Evolutionary conservation across 1,140 invertebrate genomes (phyloP), one percentile per base, ranked within the genome.

Genomic region (Formica exsecta): DNA sequence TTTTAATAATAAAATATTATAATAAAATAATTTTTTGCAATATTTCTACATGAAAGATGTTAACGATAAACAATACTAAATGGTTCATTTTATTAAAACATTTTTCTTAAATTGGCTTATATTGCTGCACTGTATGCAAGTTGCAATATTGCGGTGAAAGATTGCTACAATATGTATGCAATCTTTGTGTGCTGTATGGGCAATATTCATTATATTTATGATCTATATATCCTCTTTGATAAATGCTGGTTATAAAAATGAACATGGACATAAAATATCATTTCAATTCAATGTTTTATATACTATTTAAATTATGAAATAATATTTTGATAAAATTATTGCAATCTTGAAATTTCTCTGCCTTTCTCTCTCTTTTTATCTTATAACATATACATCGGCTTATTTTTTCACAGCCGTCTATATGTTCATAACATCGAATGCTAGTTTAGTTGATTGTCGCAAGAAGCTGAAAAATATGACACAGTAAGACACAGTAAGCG

Each of bases 391-490:
- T 7, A 25, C 3, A 19, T 44, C 25, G 7, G n/a, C 25, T 79
- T 66, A 1, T 68, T 70, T 19, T 32, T 9, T 57, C 2, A 0
- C n/a, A 13, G 25, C 3, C 11, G 19, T 36, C 11, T 44, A 51
- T 19, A 19, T n/a, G 13, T 7, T 4, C 5, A 36, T 25, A 41
- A 29, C 8, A 41, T 3, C 57, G 16, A n/a, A 64, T 29, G n/a
- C 6, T 25, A n/a, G 19, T 38, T 36, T 36, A 36, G 2, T 38
- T 65, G 32, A 65, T 9, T 13, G 9, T 25, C n/a, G 32, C 16
- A 62, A 62, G 13, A 73, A 61, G 38, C 19, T 44, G 25, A 81
- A 73, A 57, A 73, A 74, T 73, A 36, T 73, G 13, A 74, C 25
- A 48, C 22, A 2, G 32, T 36, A 32, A 25, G 41, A 65, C n/a